These are phyloP conservation scores for Drosophila bipectinata DNA, from an alignment of 1,140 invertebrate genomes.

Conservation along the genomic window DNA sequence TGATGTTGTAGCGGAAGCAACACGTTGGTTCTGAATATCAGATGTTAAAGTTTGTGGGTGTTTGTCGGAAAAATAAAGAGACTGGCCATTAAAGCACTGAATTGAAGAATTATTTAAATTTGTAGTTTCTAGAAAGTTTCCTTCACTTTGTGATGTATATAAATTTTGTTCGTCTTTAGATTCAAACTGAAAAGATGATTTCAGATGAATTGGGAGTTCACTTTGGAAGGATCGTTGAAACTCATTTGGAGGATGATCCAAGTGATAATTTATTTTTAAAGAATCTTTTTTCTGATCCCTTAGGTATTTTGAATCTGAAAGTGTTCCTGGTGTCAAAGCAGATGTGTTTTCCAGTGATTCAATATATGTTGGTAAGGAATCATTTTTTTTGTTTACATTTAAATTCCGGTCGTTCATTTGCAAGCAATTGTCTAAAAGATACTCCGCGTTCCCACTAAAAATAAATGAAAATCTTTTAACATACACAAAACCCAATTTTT, in stretches of 20 bases:
- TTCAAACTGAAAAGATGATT: conserved; percentile 3
- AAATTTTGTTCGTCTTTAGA: conserved; percentile 61
- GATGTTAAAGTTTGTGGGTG: conserved; percentile 12
- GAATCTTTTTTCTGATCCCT: not conserved
- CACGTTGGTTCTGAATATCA: conserved; percentile 78
- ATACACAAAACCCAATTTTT: not conserved
- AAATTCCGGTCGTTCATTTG: not conserved
- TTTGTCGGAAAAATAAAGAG: conserved; percentile 1
- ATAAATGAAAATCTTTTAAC: not conserved
- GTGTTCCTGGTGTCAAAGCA: not conserved
- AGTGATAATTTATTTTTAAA: not conserved
- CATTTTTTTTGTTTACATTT: not conserved
- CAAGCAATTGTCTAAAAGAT: not conserved
- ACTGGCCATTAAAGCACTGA: conserved; percentile 27
- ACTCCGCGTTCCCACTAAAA: not conserved
- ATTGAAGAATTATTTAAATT: conserved; percentile 16
- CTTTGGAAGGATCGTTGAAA: not conserved
- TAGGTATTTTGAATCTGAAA: not conserved
- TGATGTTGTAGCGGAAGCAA: conserved; percentile 85
- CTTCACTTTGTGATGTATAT: conserved; percentile 51
- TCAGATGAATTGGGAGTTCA: not conserved
- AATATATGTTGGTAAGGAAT: not conserved
- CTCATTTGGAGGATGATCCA: not conserved
- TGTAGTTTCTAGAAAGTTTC: conserved; percentile 60
- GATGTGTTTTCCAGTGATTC: not conserved